Evolutionary conservation across 64 coral and sea anemone genomes (phyloP), one percentile per base, ranked within the genome.

Genomic region (Astreopora myriophthalma): DNA sequence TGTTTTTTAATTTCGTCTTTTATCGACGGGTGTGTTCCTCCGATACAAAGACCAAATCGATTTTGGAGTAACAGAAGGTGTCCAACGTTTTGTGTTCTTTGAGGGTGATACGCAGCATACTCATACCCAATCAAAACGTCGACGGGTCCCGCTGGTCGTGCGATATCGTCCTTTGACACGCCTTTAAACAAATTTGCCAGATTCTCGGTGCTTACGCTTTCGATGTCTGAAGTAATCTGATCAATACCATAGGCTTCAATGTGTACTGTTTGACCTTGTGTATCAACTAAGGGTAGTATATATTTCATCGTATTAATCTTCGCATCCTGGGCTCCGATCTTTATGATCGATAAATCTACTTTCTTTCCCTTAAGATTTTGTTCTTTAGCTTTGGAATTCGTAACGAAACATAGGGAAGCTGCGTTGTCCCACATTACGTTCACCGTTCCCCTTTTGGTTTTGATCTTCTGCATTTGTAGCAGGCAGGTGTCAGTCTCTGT

Each of bases 21-120:
- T n/a, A n/a, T n/a, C n/a, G n/a, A n/a, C 48, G 85, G 73, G 35
- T 94, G 84, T 25, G 92, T 88, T 58, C 92, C 85, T 88, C 80
- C 85, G 5, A 81, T 40, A 86, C 92, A 94, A 40, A 88, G 71
- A 62, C 92, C 92, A 27, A 94, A 48, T 24, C 40, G 36, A 2
- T 85, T 85, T 35, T 61, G 71, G 85, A 94, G 88, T 16, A 88
- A 55, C 14, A 84, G 88, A 17, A 94, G 46, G 22, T 94, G 69
- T 17, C 66, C 74, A 24, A 75, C 85, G 44, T 65, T 72, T 29
- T 64, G 30, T 52, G 74, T 75, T 5, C 76, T 48, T 32, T 87
- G 86, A 16, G 91, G 91, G 72, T 93, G 91, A 42, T 87, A 60
- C 0, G 82, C 91, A 48, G 66, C 69, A 24, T 93, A 93, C 48